Conservation (phyloP, 2,113 vertebrate species). For the Hirundichthys speculiger region DNA sequence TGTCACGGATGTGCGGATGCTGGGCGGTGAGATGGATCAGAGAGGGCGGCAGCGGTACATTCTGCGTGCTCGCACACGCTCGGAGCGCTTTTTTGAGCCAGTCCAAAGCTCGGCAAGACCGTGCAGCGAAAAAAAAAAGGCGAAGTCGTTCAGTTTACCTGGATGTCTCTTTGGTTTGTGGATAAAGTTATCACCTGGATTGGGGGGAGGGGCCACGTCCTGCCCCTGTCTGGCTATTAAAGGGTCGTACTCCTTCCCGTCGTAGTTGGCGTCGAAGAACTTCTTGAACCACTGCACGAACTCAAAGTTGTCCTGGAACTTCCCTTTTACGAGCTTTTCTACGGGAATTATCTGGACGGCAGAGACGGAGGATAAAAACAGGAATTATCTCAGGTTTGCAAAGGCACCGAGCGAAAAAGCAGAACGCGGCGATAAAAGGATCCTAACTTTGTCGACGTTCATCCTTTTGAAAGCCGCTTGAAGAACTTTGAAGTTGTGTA, state of each 20-base stretch:
- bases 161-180: slow-evolving; percentile 94
- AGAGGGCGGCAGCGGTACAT: slow-evolving; percentile 42
- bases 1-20: slow-evolving; percentile 42
- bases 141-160: slow-evolving; percentile 85
- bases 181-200: slow-evolving; percentile 99
- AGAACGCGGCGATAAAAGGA: background rate
- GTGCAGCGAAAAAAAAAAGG: slow-evolving; percentile 66
- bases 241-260: slow-evolving; percentile 98
- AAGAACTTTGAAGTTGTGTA: slow-evolving; percentile 98
- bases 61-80: slow-evolving; percentile 69
- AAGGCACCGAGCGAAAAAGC: background rate
- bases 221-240: slow-evolving; percentile 95
- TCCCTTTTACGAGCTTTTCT: slow-evolving; percentile 96
- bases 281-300: slow-evolving; percentile 99
- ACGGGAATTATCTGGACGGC: slow-evolving; percentile 92
- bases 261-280: slow-evolving; percentile 98
- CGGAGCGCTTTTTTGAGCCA: slow-evolving; percentile 66
- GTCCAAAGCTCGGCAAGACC: slow-evolving; percentile 78
- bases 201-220: slow-evolving; percentile 88
- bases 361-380: background rate
- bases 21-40: slow-evolving; percentile 41
- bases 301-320: slow-evolving; percentile 99
- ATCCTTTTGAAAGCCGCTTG: slow-evolving; percentile 98
- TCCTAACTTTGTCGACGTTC: slow-evolving; percentile 94
- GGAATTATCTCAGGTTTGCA: background rate